These are phyloP conservation scores for Drosophila emarginata DNA, from an alignment of 2,888 invertebrate species.

Conservation along the genomic window DNA sequence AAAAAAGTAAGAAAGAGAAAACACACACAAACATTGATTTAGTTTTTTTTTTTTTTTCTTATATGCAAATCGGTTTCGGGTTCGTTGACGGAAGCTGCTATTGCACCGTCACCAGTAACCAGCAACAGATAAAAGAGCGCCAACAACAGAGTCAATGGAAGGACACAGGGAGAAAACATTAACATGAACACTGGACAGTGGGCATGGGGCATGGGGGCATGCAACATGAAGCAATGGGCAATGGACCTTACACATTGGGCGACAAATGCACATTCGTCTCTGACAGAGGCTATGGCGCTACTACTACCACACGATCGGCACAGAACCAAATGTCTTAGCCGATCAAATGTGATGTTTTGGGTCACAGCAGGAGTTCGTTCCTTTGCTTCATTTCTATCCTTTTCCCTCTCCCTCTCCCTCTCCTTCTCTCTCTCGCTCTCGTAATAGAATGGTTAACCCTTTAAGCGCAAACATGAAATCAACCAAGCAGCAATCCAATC, in stretches of 20 bases:
- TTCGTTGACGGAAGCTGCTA: slow-evolving; percentile 73
- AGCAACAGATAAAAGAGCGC: slow-evolving; percentile 49
- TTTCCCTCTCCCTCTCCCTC: slow-evolving; percentile 20
- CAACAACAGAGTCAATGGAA: slow-evolving; percentile 43
- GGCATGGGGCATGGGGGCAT: slow-evolving; percentile 18
- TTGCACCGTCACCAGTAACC: slow-evolving; percentile 39
- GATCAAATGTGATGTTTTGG: slow-evolving; percentile 57
- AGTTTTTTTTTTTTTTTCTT: slow-evolving; percentile 5
- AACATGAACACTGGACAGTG: slow-evolving; percentile 48
- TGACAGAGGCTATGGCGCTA: slow-evolving; percentile 58
- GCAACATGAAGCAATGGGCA: not conserved
- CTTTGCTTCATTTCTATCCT: slow-evolving; percentile 6
- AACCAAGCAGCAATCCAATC: not conserved
- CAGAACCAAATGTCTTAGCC: slow-evolving; percentile 41
- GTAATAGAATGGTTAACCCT: slow-evolving; percentile 53
- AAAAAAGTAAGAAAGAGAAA: not conserved
- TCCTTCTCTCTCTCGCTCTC: too few relatives aligned
- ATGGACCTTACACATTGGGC: slow-evolving; percentile 42
- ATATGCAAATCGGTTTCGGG: slow-evolving; percentile 72
- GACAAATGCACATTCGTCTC: slow-evolving; percentile 60
- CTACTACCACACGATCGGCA: slow-evolving; percentile 20
- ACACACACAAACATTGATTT: not conserved
- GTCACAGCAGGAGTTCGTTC: slow-evolving; percentile 58
- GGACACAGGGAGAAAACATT: slow-evolving; percentile 30
- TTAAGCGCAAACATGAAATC: slow-evolving; percentile 34